Conservation (phyloP, 1,140 invertebrate species). For the Macrosteles quadrilineatus region DNA sequence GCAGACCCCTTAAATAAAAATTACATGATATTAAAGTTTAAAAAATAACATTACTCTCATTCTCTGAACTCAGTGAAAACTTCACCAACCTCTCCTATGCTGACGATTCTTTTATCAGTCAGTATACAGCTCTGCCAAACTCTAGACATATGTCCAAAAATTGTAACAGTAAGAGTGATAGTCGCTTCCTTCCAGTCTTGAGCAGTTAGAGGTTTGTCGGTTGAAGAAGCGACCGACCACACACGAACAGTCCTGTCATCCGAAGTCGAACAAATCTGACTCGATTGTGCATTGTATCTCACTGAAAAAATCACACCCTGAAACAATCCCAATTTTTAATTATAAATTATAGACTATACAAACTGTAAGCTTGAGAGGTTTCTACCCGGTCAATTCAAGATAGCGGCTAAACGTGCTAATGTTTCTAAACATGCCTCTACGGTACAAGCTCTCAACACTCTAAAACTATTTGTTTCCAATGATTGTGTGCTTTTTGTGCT, state of each 20-base stretch:
- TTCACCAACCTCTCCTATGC: constrained; percentile 59
- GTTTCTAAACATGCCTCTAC: no score
- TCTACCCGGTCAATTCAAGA: no score
- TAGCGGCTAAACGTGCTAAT: no score
- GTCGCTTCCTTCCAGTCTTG: constrained; percentile 56
- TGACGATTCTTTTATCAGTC: constrained; percentile 53
- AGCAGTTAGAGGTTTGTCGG: constrained; percentile 31
- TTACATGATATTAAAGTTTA: no score
- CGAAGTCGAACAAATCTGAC: constrained; percentile 64
- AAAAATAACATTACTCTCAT: no score
- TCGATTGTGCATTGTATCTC: constrained; percentile 51
- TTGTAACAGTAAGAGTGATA: constrained; percentile 57
- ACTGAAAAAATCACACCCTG: constrained; percentile 73
- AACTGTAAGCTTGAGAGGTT: constrained; percentile 52
- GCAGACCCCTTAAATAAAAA: no score
- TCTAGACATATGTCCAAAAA: constrained; percentile 75
- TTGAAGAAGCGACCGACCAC: constrained; percentile 55
- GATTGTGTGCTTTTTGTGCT: no score
- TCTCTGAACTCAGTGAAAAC: no score
- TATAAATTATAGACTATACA: background rate
- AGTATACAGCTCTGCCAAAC: constrained; percentile 69
- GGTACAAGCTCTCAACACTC: no score
- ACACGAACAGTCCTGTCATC: constrained; percentile 71
- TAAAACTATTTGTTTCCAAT: no score
- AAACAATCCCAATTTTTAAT: constrained; percentile 43